Evolutionary conservation across 2,113 vertebrate genomes (phyloP).

Genomic region (Manacus vitellinus): DNA sequence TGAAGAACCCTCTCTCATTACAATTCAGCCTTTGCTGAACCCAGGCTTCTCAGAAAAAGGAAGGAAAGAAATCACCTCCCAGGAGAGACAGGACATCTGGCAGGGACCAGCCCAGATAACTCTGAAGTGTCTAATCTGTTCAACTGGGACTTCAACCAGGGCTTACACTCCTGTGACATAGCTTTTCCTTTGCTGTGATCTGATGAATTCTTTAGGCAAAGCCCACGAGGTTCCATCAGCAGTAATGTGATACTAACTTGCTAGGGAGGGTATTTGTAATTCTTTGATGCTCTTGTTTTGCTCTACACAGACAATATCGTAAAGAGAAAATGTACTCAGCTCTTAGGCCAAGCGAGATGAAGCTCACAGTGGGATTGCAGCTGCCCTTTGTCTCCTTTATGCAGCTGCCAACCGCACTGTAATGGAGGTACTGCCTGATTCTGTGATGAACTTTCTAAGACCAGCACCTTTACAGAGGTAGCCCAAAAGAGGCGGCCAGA

Average conservation of each 20-base stretch:
- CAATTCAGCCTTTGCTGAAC: not conserved
- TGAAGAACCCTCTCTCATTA: not conserved
- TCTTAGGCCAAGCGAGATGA: not conserved
- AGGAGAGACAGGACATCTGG: not conserved
- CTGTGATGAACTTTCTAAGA: not conserved
- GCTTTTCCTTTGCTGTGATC: not conserved
- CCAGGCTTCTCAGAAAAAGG: not conserved
- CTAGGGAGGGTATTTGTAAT: not conserved
- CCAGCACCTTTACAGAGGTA: not conserved
- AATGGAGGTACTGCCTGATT: not conserved
- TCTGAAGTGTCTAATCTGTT: not conserved
- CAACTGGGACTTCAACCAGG: not conserved
- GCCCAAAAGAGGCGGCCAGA: not conserved
- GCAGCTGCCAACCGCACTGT: not conserved
- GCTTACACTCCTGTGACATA: not conserved
- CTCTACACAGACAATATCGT: not conserved
- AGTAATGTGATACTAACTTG: not conserved
- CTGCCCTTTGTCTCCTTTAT: not conserved
- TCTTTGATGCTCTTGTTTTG: not conserved
- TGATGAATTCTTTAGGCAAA: not conserved
- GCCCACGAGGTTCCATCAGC: accelerated
- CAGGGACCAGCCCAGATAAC: not conserved
- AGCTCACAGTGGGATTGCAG: not conserved
- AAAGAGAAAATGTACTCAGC: not conserved
- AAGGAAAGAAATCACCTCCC: not conserved